Evolutionary conservation across 2,113 vertebrate genomes (phyloP).

Genomic region (Scomber japonicus): DNA sequence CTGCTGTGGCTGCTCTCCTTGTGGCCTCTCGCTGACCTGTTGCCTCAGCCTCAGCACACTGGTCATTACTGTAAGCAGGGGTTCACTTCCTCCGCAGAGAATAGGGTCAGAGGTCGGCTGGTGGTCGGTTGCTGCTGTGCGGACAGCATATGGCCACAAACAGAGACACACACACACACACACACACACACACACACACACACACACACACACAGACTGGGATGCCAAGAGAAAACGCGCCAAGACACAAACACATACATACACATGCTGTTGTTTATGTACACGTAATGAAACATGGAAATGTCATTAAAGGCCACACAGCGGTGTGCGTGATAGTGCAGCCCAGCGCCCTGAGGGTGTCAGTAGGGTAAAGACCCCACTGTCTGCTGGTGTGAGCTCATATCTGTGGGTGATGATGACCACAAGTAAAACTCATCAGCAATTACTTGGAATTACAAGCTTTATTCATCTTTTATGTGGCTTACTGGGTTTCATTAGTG

Average conservation of each 20-base stretch:
- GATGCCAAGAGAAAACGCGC: constrained; percentile 9
- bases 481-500: not conserved
- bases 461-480: not conserved
- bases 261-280: constrained; percentile 57
- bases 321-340: constrained; percentile 81
- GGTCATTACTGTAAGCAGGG: constrained; percentile 62
- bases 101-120: constrained; percentile 70
- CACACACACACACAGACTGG: constrained; percentile 50
- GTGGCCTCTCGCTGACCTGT: constrained; percentile 57
- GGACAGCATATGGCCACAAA: constrained; percentile 26
- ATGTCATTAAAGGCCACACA: constrained; percentile 86
- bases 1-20: constrained; percentile 48
- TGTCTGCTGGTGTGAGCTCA: constrained; percentile 30
- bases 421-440: constrained; percentile 5
- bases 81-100: constrained; percentile 62
- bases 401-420: constrained; percentile 39
- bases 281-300: constrained; percentile 69
- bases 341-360: constrained; percentile 68
- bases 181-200: constrained; percentile 54
- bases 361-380: constrained; percentile 41
- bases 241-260: constrained; percentile 38
- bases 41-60: constrained; percentile 48
- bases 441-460: constrained; percentile 13
- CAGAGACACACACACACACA: constrained; percentile 38
- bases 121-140: constrained; percentile 66